phyloP scores from a whole-genome alignment of 2,797 vertebrate species.

The Tarsius wallacei region DNA sequence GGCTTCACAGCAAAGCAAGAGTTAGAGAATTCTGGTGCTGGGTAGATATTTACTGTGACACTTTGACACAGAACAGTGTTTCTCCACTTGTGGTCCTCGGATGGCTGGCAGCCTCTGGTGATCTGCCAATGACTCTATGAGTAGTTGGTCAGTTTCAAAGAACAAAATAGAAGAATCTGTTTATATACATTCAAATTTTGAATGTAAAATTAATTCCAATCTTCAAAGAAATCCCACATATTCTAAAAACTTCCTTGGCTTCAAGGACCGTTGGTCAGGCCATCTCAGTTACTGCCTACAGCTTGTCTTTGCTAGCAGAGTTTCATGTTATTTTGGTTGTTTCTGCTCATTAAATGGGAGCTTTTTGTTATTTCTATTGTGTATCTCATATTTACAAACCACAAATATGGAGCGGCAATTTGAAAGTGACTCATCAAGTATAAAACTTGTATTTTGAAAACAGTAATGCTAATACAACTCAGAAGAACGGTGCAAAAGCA shows the following conservation, averaged over 20 bases:
- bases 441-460: background rate
- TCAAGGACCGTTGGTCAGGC: background rate
- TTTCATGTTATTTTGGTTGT: background rate
- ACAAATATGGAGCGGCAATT: background rate
- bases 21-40: background rate
- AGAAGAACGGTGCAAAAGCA: background rate
- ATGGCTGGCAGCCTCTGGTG: background rate
- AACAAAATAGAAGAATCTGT: background rate
- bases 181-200: background rate
- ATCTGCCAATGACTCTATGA: background rate
- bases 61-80: background rate
- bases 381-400: background rate
- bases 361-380: background rate
- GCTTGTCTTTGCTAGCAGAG: background rate
- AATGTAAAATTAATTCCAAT: background rate
- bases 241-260: constrained; percentile 4
- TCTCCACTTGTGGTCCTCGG: background rate
- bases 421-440: background rate
- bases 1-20: background rate
- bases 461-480: background rate
- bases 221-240: background rate
- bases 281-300: background rate
- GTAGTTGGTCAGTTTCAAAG: background rate
- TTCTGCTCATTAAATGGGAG: constrained; percentile 18
- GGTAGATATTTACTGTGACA: too few species aligned